phyloP scores from a whole-genome alignment of 2,113 vertebrate genomes.

The Ceuthmochares aereus region DNA sequence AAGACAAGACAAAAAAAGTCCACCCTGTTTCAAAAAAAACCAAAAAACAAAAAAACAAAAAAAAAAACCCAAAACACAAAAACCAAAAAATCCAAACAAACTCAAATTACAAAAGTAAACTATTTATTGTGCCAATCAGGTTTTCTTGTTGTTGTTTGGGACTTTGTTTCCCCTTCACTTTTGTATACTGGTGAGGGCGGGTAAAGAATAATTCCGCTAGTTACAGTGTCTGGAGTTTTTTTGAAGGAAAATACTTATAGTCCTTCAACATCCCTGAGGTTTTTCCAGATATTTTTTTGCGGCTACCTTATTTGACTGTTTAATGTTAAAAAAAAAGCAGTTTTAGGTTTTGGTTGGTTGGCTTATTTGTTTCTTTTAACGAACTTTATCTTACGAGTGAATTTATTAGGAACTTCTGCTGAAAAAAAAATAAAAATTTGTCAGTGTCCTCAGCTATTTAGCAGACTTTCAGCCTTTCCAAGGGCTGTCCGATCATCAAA shows the following conservation, averaged over 20 bases:
- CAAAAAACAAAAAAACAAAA: not conserved
- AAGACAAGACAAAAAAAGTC: not conserved
- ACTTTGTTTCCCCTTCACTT: not conserved
- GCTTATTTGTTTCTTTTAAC: not conserved
- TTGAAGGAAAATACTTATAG: not conserved
- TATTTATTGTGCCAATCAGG: not conserved
- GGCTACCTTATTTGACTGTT: not conserved
- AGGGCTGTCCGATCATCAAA: not conserved
- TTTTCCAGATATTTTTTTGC: not conserved
- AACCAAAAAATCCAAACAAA: not conserved
- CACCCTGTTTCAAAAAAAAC: not conserved
- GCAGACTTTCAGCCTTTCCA: not conserved
- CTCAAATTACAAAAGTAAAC: no score
- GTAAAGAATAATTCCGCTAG: not conserved
- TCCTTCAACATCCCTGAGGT: not conserved
- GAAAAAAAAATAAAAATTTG: not conserved
- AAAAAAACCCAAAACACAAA: not conserved
- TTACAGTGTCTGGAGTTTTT: fast-evolving
- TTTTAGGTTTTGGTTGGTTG: not conserved
- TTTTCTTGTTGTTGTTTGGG: no score
- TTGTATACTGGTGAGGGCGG: not conserved
- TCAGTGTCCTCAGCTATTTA: not conserved
- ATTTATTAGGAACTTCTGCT: not conserved
- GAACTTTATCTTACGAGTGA: not conserved
- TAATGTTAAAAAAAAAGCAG: not conserved